Conservation (phyloP, 2,113 vertebrate genomes). For the Cichladusa arquata region DNA sequence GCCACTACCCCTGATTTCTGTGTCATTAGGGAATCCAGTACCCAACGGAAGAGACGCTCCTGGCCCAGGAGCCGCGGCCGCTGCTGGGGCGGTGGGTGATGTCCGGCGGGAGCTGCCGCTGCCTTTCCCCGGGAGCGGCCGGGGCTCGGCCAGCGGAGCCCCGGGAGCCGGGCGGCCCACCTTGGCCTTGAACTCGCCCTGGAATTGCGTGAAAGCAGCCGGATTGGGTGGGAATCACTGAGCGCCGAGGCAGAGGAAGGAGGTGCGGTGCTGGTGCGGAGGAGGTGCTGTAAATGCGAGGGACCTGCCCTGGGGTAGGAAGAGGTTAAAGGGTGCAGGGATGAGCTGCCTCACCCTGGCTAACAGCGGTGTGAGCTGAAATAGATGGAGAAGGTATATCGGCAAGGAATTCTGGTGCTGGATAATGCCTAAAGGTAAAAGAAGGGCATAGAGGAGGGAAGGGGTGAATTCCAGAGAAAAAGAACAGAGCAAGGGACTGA, state of each 20-base stretch:
- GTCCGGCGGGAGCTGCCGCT: rapidly evolving
- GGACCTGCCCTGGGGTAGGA: not conserved
- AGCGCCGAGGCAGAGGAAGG: rapidly evolving
- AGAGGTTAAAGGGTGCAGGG: not conserved
- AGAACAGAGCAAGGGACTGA: not conserved
- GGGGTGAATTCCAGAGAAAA: not conserved
- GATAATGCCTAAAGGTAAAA: not conserved
- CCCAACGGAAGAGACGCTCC: not conserved
- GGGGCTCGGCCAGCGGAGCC: not conserved
- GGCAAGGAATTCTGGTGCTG: not conserved
- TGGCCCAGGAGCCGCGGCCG: rapidly evolving
- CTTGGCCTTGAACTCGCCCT: rapidly evolving
- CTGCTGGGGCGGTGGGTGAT: rapidly evolving
- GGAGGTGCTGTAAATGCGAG: not conserved
- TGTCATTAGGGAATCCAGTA: not conserved
- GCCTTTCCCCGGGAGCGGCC: not conserved
- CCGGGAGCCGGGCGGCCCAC: rapidly evolving
- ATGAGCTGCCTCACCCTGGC: rapidly evolving
- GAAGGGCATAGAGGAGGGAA: not conserved
- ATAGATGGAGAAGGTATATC: rapidly evolving
- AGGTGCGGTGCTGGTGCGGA: not conserved
- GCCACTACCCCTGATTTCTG: rapidly evolving
- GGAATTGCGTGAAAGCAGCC: too few relatives aligned
- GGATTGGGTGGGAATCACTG: not conserved
- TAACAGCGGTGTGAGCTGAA: rapidly evolving